Evolutionary conservation across 2,113 vertebrate species (phyloP).

Genomic region (Tapirus terrestris): DNA sequence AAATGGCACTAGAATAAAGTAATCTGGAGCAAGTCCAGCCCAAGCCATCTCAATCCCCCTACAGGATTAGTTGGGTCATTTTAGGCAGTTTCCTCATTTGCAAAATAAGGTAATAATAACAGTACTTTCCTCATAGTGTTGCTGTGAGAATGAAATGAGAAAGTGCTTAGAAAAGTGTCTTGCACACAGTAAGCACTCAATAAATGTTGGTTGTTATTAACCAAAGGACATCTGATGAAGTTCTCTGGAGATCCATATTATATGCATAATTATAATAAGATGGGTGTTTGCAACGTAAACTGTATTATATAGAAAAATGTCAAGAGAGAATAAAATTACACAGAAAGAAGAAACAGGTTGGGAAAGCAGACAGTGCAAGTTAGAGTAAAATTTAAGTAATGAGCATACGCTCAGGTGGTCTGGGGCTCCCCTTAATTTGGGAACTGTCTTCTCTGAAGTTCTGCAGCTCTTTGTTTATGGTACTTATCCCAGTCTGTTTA

Average conservation of each 20-base stretch:
- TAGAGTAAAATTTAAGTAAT: neutral
- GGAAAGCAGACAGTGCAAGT: neutral
- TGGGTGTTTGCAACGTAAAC: neutral
- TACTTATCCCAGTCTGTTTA: neutral
- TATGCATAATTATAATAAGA: neutral
- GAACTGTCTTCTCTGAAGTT: neutral
- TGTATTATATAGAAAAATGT: neutral
- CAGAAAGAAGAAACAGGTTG: neutral
- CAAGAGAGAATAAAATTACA: neutral
- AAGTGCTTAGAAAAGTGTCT: neutral
- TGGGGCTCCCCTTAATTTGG: neutral
- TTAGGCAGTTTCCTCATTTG: neutral
- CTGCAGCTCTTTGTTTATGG: neutral
- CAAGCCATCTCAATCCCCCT: neutral
- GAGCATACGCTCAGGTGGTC: rapidly evolving
- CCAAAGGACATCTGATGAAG: neutral
- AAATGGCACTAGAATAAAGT: neutral
- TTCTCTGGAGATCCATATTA: neutral
- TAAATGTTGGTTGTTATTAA: neutral
- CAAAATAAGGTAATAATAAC: neutral
- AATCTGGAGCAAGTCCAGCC: neutral
- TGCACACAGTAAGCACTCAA: neutral
- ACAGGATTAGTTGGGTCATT: neutral
- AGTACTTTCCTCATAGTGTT: neutral
- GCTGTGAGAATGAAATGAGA: neutral